These are phyloP conservation scores for Alcedo quadribrachys DNA, from an alignment of 2,797 vertebrate genomes.

Conservation along the genomic window DNA sequence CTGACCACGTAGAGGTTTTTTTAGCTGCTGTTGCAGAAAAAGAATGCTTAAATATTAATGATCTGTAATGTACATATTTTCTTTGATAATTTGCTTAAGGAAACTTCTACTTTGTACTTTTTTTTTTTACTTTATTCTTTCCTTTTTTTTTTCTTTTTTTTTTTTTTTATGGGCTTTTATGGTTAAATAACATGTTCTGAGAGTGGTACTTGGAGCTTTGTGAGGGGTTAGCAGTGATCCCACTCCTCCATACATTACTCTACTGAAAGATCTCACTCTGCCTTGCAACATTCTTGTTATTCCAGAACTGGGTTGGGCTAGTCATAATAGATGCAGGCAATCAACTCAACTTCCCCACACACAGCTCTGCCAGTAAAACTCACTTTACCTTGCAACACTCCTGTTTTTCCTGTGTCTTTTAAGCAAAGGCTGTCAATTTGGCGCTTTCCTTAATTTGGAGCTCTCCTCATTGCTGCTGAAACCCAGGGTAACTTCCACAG, in stretches of 20 bases:
- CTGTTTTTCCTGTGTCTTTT: constrained; percentile 15
- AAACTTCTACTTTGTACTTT: background rate
- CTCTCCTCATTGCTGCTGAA: background rate
- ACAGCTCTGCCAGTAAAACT: constrained; percentile 50
- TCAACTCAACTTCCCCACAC: constrained; percentile 44
- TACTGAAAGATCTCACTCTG: constrained; percentile 57
- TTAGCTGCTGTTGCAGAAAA: background rate
- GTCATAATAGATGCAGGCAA: constrained; percentile 62
- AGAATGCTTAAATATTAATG: background rate
- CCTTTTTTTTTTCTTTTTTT: no score
- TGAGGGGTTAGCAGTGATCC: constrained; percentile 41
- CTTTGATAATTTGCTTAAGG: background rate
- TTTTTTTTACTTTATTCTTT: no score
- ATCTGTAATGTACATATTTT: background rate
- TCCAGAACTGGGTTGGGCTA: constrained; percentile 73
- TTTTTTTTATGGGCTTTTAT: background rate
- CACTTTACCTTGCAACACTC: constrained; percentile 38
- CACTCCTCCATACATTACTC: constrained; percentile 39
- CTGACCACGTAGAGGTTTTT: background rate
- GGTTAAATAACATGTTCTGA: background rate
- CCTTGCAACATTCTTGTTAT: constrained; percentile 74
- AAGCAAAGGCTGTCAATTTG: background rate
- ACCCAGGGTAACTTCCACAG: background rate
- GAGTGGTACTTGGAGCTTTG: background rate
- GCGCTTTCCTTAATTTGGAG: background rate